Conservation (phyloP, 2,113 vertebrate species). For the Amphilophus citrinellus region DNA sequence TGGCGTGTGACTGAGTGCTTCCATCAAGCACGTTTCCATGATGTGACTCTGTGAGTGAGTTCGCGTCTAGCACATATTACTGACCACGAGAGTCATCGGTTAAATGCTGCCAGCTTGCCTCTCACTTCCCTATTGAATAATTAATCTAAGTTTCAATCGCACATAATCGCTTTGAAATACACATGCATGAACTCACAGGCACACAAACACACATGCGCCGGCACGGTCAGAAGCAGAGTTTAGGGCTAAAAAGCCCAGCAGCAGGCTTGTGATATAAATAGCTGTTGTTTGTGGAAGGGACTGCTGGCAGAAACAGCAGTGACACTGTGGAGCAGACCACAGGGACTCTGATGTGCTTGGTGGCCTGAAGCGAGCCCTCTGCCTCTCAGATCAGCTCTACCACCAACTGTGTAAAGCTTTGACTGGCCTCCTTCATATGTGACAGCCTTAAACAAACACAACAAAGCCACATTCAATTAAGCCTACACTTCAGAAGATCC, state of each 20-base stretch:
- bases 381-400: conserved; percentile 65
- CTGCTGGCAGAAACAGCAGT: conserved; percentile 75
- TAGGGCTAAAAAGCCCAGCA: conserved; percentile 86
- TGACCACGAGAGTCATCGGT: conserved; percentile 63
- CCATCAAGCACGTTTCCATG: conserved; percentile 54
- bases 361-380: conserved; percentile 62
- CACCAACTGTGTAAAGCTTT: conserved; percentile 53
- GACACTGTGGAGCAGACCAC: conserved; percentile 79
- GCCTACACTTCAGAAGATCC: conserved; percentile 15
- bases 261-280: conserved; percentile 85
- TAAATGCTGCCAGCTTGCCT: conserved; percentile 66
- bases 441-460: conserved; percentile 67
- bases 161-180: conserved; percentile 73
- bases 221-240: conserved; percentile 77
- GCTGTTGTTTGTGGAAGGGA: conserved; percentile 77
- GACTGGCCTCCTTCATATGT: conserved; percentile 69
- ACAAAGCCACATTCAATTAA: conserved; percentile 45
- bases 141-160: conserved; percentile 78
- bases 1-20: conserved; percentile 50
- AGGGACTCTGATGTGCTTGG: conserved; percentile 77
- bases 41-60: conserved; percentile 43
- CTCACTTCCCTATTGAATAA: conserved; percentile 76
- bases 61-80: conserved; percentile 39
- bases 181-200: conserved; percentile 45
- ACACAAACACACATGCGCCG: conserved; percentile 48